phyloP scores from a whole-genome alignment of 2,113 vertebrate species.

The Acanthochromis polyacanthus region DNA sequence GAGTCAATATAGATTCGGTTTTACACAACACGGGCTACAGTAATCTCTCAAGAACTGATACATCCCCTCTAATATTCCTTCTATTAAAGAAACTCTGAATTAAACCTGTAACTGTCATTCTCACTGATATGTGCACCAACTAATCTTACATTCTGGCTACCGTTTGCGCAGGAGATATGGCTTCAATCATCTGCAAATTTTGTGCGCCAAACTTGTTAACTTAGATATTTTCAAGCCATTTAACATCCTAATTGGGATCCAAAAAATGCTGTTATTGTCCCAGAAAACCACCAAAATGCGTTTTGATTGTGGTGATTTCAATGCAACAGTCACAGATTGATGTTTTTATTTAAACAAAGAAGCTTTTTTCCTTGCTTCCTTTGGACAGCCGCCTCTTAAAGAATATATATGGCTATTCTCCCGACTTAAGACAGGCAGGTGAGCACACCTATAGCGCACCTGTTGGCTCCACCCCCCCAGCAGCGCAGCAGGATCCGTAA shows the following conservation, averaged over 20 bases:
- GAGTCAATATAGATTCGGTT: slow-evolving; percentile 47
- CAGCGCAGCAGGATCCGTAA: background rate
- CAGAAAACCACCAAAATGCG: background rate
- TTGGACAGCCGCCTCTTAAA: background rate
- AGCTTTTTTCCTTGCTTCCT: background rate
- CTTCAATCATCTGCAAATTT: background rate
- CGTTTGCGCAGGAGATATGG: background rate
- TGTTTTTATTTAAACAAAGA: background rate
- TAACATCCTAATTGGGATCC: background rate
- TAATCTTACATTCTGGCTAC: no score
- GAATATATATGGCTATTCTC: background rate
- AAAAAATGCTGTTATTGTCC: background rate
- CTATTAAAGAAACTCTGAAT: background rate
- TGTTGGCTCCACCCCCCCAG: slow-evolving; percentile 44
- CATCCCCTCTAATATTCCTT: background rate
- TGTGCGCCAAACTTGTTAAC: background rate
- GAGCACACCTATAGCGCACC: slow-evolving; percentile 27
- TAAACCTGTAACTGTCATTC: no score
- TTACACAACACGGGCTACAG: background rate
- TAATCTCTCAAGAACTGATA: background rate
- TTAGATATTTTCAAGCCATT: background rate
- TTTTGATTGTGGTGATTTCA: background rate
- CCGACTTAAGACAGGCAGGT: background rate
- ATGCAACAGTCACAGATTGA: no score
- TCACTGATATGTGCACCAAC: no score